These are phyloP conservation scores for Tholera decimalis DNA, from an alignment of 2,888 invertebrate species.

Conservation along the genomic window DNA sequence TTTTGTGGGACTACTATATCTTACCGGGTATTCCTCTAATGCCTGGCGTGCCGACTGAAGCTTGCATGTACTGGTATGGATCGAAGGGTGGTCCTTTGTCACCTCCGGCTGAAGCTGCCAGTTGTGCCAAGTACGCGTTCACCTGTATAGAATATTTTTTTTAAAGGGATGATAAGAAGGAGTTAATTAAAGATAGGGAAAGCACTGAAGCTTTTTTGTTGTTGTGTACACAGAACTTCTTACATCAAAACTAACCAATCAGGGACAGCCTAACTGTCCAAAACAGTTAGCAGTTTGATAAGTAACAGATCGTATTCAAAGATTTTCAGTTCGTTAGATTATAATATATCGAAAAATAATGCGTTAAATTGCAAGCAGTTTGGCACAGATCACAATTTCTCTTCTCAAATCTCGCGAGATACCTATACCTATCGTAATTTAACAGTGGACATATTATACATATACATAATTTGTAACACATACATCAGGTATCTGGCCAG, in stretches of 20 bases:
- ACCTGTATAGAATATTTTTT: conserved; percentile 82
- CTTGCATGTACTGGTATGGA: conserved; percentile 95
- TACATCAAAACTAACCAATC: too few relatives aligned
- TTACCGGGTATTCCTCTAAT: conserved; percentile 95
- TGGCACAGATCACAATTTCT: too few relatives aligned
- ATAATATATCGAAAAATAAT: too few relatives aligned
- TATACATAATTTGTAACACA: conserved; percentile 67
- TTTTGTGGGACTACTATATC: neutral
- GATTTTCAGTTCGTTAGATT: too few relatives aligned
- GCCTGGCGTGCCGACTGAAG: conserved; percentile 95
- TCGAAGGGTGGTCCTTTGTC: conserved; percentile 95
- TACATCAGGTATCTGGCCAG: conserved; percentile 94
- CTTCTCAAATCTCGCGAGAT: too few relatives aligned
- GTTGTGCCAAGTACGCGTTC: conserved; percentile 94
- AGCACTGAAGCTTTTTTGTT: neutral
- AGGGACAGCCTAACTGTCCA: too few relatives aligned
- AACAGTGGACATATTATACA: too few relatives aligned
- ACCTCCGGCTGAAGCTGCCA: conserved; percentile 93
- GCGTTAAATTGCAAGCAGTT: too few relatives aligned
- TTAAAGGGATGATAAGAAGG: neutral
- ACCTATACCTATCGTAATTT: too few relatives aligned
- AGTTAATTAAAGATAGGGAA: neutral
- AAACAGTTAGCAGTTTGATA: too few relatives aligned
- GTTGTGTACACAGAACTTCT: too few relatives aligned
- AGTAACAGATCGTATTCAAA: too few relatives aligned